These are phyloP conservation scores for Sesamia inferens DNA, from an alignment of 2,888 invertebrate species.

Conservation along the genomic window DNA sequence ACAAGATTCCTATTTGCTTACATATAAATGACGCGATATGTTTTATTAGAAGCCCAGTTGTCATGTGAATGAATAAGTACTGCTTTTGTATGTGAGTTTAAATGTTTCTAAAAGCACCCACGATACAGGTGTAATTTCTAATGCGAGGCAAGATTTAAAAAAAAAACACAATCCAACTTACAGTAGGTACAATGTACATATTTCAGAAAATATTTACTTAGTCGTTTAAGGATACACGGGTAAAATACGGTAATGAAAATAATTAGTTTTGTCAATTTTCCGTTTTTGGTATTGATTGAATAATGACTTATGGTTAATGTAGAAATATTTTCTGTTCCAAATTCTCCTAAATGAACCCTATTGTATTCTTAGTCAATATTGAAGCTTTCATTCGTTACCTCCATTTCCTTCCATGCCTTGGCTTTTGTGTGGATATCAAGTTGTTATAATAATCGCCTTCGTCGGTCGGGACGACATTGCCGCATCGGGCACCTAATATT, in stretches of 20 bases:
- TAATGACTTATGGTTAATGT: too few relatives aligned
- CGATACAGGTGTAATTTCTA: too few relatives aligned
- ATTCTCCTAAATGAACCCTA: not conserved
- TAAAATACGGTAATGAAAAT: not conserved
- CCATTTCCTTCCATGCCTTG: conserved; percentile 8
- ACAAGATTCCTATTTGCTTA: conserved; percentile 32
- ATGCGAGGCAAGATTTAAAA: too few relatives aligned
- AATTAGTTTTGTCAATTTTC: not conserved
- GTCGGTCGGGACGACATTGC: not conserved
- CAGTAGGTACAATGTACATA: too few relatives aligned
- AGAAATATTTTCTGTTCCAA: not conserved
- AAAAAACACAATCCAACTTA: not conserved
- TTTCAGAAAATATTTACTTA: conserved; percentile 16
- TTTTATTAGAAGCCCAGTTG: not conserved
- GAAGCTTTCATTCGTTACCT: not conserved
- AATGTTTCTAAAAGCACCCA: too few relatives aligned
- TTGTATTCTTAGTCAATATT: not conserved
- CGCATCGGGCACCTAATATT: not conserved
- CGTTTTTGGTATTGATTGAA: too few relatives aligned
- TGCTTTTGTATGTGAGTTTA: too few relatives aligned
- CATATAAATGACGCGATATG: conserved; percentile 32
- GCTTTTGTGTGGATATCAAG: conserved; percentile 9
- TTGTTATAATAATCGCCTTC: not conserved
- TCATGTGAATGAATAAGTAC: not conserved
- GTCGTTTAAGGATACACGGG: not conserved